These are phyloP conservation scores for Stichodactyla mertensii DNA, from an alignment of 64 coral and sea anemone genomes.

Conservation along the genomic window DNA sequence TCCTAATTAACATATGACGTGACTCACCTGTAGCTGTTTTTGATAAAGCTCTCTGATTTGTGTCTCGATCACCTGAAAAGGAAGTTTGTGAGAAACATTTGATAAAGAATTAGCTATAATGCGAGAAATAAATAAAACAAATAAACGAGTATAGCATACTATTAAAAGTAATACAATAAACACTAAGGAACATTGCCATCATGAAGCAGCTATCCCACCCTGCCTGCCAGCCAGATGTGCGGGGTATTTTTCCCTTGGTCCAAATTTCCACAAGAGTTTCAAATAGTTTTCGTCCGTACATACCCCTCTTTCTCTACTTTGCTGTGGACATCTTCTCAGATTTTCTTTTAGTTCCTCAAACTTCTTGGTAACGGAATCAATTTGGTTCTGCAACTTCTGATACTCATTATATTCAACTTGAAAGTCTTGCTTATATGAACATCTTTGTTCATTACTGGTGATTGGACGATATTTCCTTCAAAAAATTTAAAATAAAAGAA, in stretches of 20 bases:
- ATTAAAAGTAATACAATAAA: no score
- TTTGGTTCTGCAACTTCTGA: conserved; percentile 27
- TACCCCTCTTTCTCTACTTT: conserved; percentile 68
- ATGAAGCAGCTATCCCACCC: no score
- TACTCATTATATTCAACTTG: conserved; percentile 64
- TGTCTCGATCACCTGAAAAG: conserved; percentile 21
- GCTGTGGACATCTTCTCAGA: conserved; percentile 37
- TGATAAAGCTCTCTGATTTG: conserved; percentile 36
- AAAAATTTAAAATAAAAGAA: neutral
- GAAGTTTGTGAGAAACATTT: neutral
- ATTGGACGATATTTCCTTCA: conserved; percentile 75
- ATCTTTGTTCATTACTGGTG: conserved; percentile 67
- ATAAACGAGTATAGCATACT: no score
- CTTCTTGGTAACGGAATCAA: conserved; percentile 54
- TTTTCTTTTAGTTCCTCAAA: conserved; percentile 69
- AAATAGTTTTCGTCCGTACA: neutral
- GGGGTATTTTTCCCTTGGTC: no score
- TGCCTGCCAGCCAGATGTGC: no score
- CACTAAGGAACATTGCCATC: no score
- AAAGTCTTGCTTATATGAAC: conserved; percentile 71
- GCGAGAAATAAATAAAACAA: no score
- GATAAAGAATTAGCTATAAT: neutral
- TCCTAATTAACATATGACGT: neutral
- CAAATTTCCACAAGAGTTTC: no score
- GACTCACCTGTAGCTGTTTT: conserved; percentile 31